Conservation (phyloP, 2,888 invertebrate genomes). For the Scaptomyza polygonia region DNA sequence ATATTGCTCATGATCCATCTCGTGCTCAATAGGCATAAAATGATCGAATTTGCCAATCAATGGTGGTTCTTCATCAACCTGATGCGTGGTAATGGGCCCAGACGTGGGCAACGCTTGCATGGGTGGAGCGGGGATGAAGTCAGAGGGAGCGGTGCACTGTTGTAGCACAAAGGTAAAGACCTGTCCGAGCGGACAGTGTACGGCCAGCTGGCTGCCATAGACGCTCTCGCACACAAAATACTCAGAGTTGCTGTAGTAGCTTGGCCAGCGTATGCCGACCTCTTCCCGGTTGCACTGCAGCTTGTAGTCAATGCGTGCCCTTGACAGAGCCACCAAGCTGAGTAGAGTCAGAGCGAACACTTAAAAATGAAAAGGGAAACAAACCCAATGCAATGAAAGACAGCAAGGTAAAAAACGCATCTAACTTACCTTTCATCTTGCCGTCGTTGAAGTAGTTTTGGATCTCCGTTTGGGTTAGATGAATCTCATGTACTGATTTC, state of each 20-base stretch:
- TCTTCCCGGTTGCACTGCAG: constrained; percentile 78
- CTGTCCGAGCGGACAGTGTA: constrained; percentile 77
- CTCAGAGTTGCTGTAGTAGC: constrained; percentile 78
- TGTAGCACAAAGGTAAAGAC: constrained; percentile 82
- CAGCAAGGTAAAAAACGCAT: too few species aligned
- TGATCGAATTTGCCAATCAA: constrained; percentile 27
- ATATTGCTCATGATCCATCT: constrained; percentile 5
- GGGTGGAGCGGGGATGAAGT: constrained; percentile 79
- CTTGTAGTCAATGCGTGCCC: constrained; percentile 66
- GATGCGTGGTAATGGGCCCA: constrained; percentile 46
- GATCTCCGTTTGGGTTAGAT: constrained; percentile 65
- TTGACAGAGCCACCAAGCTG: constrained; percentile 65
- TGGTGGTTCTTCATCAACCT: constrained; percentile 43
- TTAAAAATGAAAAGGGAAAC: neutral
- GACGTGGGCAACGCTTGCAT: constrained; percentile 74
- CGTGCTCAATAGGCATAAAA: neutral
- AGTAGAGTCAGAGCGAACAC: constrained; percentile 73
- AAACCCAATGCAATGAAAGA: neutral
- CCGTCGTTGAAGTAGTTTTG: constrained; percentile 18
- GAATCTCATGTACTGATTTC: constrained; percentile 75
- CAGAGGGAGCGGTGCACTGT: constrained; percentile 71
- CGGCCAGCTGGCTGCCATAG: constrained; percentile 62
- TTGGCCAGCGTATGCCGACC: constrained; percentile 82
- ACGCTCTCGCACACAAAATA: constrained; percentile 77
- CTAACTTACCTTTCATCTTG: constrained; percentile 79